A percentile compares a stretch with the other conserved stretches of the same genome.
Evolutionary conservation across 2,797 vertebrate genomes (phyloP).

Genomic region (Alectoris magna): DNA sequence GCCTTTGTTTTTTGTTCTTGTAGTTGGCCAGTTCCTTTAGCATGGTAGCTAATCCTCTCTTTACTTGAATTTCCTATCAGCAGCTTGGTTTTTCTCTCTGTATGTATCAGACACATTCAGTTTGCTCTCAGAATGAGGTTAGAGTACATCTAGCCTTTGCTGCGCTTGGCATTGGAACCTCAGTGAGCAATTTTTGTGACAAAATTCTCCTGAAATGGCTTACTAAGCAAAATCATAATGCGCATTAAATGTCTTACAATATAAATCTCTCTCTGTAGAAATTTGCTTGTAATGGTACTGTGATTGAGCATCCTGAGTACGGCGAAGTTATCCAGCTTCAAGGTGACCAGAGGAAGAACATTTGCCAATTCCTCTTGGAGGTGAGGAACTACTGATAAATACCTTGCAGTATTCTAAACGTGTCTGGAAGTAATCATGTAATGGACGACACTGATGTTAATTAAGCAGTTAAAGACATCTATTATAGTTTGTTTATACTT

Average conservation of each 20-base stretch:
- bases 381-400: slow-evolving; percentile 68
- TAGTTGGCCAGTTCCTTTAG: not conserved
- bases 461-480: not conserved
- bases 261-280: slow-evolving; percentile 72
- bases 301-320: slow-evolving; percentile 87
- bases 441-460: not conserved
- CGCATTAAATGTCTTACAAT: not conserved
- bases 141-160: slow-evolving; percentile 7
- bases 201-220: not conserved
- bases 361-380: slow-evolving; percentile 87
- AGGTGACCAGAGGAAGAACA: slow-evolving; percentile 86
- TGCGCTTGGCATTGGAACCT: not conserved
- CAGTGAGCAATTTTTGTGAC: not conserved
- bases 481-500: not conserved
- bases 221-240: not conserved
- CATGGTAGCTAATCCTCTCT: not conserved
- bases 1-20: not conserved
- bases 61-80: not conserved
- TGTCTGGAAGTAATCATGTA: not conserved
- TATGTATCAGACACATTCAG: not conserved
- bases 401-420: not conserved
- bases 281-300: slow-evolving; percentile 88
- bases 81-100: not conserved
- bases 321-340: slow-evolving; percentile 88
- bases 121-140: not conserved